phyloP scores from a whole-genome alignment of 2,113 vertebrate species.

The Myrmophylax atrothorax region DNA sequence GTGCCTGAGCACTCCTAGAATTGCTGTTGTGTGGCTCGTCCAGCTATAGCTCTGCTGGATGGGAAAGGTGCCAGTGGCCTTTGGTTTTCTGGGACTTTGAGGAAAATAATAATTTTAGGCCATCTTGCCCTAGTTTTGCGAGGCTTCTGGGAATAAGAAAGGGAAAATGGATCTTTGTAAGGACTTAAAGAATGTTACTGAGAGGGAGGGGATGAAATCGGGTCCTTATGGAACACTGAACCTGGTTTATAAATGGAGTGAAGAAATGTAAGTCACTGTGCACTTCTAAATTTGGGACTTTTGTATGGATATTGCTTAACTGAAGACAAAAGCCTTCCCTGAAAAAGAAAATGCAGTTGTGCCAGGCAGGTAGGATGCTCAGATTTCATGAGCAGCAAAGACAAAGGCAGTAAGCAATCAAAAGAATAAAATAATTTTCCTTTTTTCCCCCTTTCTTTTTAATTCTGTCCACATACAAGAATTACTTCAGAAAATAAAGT shows the following conservation, averaged over 20 bases:
- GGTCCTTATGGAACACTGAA: conserved; percentile 37
- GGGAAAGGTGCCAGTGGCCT: not conserved
- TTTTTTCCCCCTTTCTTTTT: not conserved
- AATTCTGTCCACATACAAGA: not conserved
- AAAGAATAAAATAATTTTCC: not conserved
- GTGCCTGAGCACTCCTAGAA: not conserved
- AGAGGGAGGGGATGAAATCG: conserved; percentile 8
- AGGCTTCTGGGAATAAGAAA: conserved; percentile 64
- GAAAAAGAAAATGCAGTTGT: conserved; percentile 20
- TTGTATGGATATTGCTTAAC: conserved; percentile 43
- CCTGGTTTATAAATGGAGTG: conserved; percentile 35
- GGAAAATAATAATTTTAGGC: conserved; percentile 63
- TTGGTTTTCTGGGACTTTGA: conserved; percentile 44
- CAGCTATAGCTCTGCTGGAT: not conserved
- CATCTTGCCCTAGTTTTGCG: conserved; percentile 61
- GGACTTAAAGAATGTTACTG: conserved; percentile 49
- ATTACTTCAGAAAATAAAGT: not conserved
- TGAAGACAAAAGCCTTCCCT: conserved; percentile 40
- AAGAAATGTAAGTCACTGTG: conserved; percentile 39
- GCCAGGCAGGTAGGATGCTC: not conserved
- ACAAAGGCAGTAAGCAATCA: not conserved
- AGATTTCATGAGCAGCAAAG: not conserved
- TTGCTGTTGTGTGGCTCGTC: rapidly evolving
- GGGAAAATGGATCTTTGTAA: conserved; percentile 60
- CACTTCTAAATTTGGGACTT: conserved; percentile 44